Evolutionary conservation across 2,113 vertebrate genomes (phyloP).

Genomic region (Prunella fulvescens): DNA sequence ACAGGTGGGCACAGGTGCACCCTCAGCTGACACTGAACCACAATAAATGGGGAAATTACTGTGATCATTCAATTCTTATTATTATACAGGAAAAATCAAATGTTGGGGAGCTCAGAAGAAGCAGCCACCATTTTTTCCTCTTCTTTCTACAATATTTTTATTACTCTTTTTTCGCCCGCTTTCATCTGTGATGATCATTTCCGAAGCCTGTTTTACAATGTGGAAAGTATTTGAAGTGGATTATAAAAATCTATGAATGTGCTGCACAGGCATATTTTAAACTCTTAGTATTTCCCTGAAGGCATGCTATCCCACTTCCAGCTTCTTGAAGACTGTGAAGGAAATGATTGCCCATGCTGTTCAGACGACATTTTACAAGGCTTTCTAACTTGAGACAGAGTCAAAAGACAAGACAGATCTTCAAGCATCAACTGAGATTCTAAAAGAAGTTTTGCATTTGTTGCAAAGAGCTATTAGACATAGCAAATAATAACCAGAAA

Average conservation of each 20-base stretch:
- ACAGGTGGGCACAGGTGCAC: neutral
- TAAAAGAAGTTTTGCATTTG: neutral
- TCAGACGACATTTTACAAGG: neutral
- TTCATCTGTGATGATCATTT: constrained; percentile 44
- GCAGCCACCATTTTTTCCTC: constrained; percentile 13
- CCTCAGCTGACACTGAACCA: constrained; percentile 7
- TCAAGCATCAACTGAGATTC: neutral
- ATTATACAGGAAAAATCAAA: constrained; percentile 39
- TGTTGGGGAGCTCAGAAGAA: constrained; percentile 29
- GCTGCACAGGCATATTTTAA: constrained; percentile 38
- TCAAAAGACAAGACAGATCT: neutral
- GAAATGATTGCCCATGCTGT: neutral
- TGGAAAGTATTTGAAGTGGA: constrained; percentile 50
- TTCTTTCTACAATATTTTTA: constrained; percentile 34
- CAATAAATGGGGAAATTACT: constrained; percentile 37
- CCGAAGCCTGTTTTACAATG: constrained; percentile 46
- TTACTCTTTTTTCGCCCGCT: constrained; percentile 46
- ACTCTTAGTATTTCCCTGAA: constrained; percentile 33
- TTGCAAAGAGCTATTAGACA: neutral
- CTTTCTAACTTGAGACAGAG: neutral
- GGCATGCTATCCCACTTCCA: neutral
- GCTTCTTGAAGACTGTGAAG: constrained; percentile 9
- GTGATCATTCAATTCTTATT: constrained; percentile 4
- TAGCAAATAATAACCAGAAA: constrained; percentile 15
- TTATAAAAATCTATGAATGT: constrained; percentile 52